A percentile compares a stretch with the other conserved stretches of the same genome.
Conservation (phyloP, 2,797 vertebrate genomes). For the Catamblyrhynchus diadema region DNA sequence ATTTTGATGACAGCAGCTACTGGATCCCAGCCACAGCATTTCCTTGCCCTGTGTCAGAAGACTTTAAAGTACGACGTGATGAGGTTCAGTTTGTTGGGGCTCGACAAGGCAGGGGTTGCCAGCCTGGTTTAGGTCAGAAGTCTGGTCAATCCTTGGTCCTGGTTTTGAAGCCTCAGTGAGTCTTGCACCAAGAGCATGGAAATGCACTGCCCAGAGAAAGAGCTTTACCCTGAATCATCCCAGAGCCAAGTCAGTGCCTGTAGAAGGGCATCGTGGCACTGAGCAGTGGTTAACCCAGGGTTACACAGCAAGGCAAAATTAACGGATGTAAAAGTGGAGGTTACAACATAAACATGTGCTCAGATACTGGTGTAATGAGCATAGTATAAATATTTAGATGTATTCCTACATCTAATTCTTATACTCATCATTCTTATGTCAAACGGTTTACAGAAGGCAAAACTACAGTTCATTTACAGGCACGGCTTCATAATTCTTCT, state of each 20-base stretch:
- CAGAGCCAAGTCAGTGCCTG: rapidly evolving
- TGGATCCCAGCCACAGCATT: not conserved
- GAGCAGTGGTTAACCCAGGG: rapidly evolving
- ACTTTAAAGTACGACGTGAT: not conserved
- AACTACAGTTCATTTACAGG: not conserved
- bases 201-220: not conserved
- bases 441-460: constrained; percentile 42
- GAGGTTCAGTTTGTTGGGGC: not conserved
- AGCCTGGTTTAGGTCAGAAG: not conserved
- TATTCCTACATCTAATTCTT: constrained; percentile 31
- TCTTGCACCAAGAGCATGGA: not conserved
- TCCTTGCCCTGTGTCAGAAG: not conserved
- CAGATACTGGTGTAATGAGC: not conserved
- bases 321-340: not conserved
- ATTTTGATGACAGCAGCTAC: not conserved
- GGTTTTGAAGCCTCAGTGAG: not conserved
- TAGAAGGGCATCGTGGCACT: not conserved
- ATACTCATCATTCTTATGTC: constrained; percentile 17
- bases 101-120: not conserved
- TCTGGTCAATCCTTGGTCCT: not conserved
- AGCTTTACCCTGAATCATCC: not conserved
- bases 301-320: not conserved
- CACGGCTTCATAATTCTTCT: not conserved
- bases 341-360: not conserved
- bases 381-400: constrained; percentile 37